A percentile compares a stretch with the other conserved stretches of the same genome.
These are phyloP conservation scores for Acrocera orbiculus DNA, from an alignment of 2,888 invertebrate species.

Conservation along the genomic window DNA sequence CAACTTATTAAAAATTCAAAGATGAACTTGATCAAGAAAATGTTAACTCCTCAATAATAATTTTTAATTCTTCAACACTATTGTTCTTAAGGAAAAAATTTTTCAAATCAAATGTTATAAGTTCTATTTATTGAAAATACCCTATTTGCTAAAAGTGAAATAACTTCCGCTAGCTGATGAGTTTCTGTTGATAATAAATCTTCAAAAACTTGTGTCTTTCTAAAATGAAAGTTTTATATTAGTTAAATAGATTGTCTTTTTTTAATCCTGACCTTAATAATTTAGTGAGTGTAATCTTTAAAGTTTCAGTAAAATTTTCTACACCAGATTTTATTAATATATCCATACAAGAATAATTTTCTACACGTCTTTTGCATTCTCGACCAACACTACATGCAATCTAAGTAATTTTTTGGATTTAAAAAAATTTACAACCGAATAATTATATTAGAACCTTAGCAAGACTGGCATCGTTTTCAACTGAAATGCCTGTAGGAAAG, in stretches of 20 bases:
- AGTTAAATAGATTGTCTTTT: background rate
- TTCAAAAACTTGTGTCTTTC: constrained; percentile 27
- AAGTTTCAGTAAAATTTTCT: constrained; percentile 49
- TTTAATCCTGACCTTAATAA: constrained; percentile 25
- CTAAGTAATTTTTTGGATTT: constrained; percentile 19
- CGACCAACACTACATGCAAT: constrained; percentile 74
- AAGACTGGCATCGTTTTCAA: constrained; percentile 80
- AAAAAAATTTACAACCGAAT: background rate
- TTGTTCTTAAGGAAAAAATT: constrained; percentile 6
- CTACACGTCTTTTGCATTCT: constrained; percentile 58
- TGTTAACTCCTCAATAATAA: constrained; percentile 33
- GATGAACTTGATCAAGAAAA: constrained; percentile 18
- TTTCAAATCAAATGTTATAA: background rate
- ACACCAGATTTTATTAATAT: constrained; percentile 55
- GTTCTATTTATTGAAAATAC: constrained; percentile 14
- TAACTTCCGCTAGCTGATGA: constrained; percentile 25
- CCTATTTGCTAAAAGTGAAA: constrained; percentile 20
- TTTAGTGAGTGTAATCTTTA: constrained; percentile 41
- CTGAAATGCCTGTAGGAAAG: constrained; percentile 67
- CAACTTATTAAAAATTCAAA: too few species aligned
- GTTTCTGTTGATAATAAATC: constrained; percentile 23
- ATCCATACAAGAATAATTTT: constrained; percentile 41
- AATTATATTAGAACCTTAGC: constrained; percentile 43
- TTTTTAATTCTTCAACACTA: constrained; percentile 15
- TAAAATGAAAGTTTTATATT: constrained; percentile 8